Base-by-base conservation (phyloP, 2,797 vertebrate genomes). In the Amblyopsis hoosieri region DNA sequence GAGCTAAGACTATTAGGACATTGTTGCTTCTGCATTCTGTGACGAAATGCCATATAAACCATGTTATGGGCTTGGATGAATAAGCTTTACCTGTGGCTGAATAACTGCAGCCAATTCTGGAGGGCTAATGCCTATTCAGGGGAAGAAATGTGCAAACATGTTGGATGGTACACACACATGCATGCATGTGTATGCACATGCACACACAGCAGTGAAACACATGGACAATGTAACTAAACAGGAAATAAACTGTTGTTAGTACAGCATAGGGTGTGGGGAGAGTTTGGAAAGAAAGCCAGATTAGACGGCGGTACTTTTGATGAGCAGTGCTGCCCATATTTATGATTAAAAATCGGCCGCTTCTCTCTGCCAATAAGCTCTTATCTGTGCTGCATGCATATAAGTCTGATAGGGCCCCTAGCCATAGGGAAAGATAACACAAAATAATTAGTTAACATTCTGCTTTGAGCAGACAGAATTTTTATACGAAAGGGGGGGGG, bases 401-500 rank as follows among this genome's bases (percentile, higher is more conserved):
- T 80, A 87, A 86, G 87, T 87, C 89, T 92, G 91, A 91, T 90
- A 92, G 89, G 69, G 85, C 91, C 90, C 78, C 83, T 69, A 91
- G 90, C 87, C 89, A 89, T 78, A 77, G 84, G 76, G 75, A 65
- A 87, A 92, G 91, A 92, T 92, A 92, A 91, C 89, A 90, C 86
- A 90, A 87, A 93, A 93, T 93, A 93, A 93, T 93, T 93, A 93
- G 91, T 86, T 90, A 91, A 91, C 89, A 90, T 89, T 91, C 86
- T 82, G 86, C 88, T 92, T 76, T 84, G 83, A 90, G 87, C 82
- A 86, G 81, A 72, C 73, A 64, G 69, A 87, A 75, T 81, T 81
- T 83, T 78, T 73, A 74, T 72, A 78, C 69, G 82, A 71, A 76
- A 88, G 66, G 54, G 67, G 66, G 53, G 58, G 48, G 60, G 81